Percentiles rank a stretch among this genome's conserved stretches.
These are phyloP conservation scores for Myotis pilosus DNA, from an alignment of 2,797 vertebrate species.

Conservation along the genomic window DNA sequence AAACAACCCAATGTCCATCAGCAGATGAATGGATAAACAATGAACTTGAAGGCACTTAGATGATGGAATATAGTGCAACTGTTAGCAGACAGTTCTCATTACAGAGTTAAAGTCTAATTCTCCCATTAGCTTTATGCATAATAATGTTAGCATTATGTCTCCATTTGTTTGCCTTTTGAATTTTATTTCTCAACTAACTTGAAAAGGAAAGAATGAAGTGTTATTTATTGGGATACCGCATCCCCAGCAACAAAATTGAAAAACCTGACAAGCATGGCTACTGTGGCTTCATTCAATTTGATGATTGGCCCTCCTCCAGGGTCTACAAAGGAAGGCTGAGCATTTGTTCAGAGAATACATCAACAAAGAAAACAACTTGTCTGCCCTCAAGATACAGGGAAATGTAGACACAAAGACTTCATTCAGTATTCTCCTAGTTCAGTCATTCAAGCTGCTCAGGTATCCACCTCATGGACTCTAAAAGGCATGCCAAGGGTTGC, in stretches of 20 bases:
- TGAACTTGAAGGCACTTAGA: not conserved
- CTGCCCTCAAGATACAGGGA: not conserved
- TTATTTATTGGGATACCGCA: not conserved
- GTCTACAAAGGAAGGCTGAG: not conserved
- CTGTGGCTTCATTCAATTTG: not conserved
- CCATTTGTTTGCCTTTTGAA: not conserved
- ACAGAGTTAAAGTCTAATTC: not conserved
- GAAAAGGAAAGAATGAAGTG: not conserved
- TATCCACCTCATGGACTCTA: not conserved
- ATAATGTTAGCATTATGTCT: conserved; percentile 7
- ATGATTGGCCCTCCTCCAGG: not conserved
- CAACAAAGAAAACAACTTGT: not conserved
- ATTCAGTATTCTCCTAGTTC: not conserved
- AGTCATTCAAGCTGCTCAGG: not conserved
- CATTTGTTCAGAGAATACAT: not conserved
- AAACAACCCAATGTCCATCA: not conserved
- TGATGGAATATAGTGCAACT: not conserved
- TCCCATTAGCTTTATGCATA: not conserved
- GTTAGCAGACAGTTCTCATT: not conserved
- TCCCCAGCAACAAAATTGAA: not conserved
- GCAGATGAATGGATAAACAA: not conserved
- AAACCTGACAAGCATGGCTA: not conserved
- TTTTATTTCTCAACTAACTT: conserved; percentile 13
- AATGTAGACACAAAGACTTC: not conserved
- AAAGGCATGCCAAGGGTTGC: not conserved